Conservation (phyloP, 2,113 vertebrate genomes). For the Gallinago jamesoni region DNA sequence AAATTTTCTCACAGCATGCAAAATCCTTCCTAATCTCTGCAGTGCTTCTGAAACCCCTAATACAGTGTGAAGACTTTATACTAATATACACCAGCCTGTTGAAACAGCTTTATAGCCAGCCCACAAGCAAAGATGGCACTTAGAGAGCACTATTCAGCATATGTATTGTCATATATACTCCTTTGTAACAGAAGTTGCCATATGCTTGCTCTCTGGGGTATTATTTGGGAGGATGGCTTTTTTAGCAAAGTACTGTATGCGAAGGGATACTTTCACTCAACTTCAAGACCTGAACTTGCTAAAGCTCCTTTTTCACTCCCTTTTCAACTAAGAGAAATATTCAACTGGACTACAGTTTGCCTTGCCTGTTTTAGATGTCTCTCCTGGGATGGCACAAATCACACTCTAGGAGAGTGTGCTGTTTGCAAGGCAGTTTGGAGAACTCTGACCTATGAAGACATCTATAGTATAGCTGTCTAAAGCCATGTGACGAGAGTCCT, state of each 20-base stretch:
- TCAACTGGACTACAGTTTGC: background rate
- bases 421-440: background rate
- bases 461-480: background rate
- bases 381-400: background rate
- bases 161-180: background rate
- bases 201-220: background rate
- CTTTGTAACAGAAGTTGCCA: background rate
- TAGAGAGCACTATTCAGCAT: background rate
- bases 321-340: background rate
- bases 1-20: background rate
- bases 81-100: background rate
- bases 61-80: background rate
- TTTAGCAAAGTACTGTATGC: background rate
- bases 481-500: background rate
- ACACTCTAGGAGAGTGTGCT: background rate
- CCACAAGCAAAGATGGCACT: fast-evolving
- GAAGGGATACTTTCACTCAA: background rate
- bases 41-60: background rate
- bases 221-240: background rate
- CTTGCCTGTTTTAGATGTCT: background rate
- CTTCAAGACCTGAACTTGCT: background rate
- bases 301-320: background rate
- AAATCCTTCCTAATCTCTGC: background rate
- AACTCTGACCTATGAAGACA: background rate
- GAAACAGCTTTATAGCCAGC: background rate